Evolutionary conservation across 2,888 invertebrate genomes (phyloP), one percentile per base, ranked within the genome.

Genomic region (Falcaria lacertinaria): DNA sequence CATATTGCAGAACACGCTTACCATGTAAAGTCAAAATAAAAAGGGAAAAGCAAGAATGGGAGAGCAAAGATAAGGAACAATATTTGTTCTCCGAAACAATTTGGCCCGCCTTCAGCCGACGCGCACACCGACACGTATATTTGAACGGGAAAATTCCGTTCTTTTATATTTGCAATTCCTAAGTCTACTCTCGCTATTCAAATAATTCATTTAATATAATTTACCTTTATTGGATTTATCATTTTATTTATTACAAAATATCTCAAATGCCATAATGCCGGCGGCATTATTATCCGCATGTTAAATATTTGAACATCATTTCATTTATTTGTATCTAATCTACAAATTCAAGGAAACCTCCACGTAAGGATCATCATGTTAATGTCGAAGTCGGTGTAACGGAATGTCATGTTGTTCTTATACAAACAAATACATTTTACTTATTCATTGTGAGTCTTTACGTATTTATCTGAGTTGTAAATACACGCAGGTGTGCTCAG

Each of bases 41-140:
- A 72, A 61, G 56, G 60, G 52, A 64, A 52, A 52, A 64, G 55
- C 54, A 54, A 48, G 57, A 58, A 68, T 62, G 61, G 62, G 63
- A 63, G 54, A 52, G 51, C 48, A 54, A 59, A 65, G 66, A 68
- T 69, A 69, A 64, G 59, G 51, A 53, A 60, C 57, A 57, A 63
- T 71, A 69, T 69, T 74, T 69, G 70, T 68, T 70, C 60, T 60
- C 48, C 38, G 60, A 68, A 68, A 69, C 67, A 70, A 70, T 74
- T 71, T 67, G 47, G 54, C 57, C 50, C 51, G 50, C 52, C 25
- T 36, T 39, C 42, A 15, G 36, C 17, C 33, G 37, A 17, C 19
- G 25, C 37, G 33, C 41, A 50, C 45, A 46, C 44, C 42, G 44
- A 37, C 37, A 39, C 48, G 43, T 39, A 41, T 25, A 22, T 44